Conservation (phyloP, 2,113 vertebrate genomes). For the Grantiella picta region DNA sequence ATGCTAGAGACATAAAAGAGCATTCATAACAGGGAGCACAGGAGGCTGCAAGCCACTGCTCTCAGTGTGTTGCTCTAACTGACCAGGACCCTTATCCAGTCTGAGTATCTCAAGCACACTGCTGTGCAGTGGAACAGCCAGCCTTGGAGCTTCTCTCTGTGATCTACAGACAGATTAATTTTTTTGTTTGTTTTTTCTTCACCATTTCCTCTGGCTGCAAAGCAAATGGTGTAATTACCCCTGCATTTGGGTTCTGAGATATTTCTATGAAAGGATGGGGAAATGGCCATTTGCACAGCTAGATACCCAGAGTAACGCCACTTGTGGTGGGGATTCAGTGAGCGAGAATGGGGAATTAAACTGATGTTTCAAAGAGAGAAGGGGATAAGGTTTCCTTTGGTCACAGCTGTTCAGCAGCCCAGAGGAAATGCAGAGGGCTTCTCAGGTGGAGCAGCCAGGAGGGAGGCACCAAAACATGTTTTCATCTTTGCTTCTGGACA, state of each 20-base stretch:
- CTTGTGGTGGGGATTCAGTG: neutral
- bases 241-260: neutral
- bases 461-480: neutral
- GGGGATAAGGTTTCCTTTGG: neutral
- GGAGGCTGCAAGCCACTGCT: neutral
- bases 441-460: neutral
- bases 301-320: neutral
- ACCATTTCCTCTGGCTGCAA: neutral
- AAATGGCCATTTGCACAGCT: neutral
- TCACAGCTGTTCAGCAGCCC: neutral
- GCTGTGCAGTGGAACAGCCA: neutral
- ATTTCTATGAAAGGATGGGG: neutral
- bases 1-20: neutral
- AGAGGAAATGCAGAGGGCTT: neutral
- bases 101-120: neutral
- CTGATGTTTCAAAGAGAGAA: neutral
- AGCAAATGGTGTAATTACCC: neutral
- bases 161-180: neutral
- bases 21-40: neutral
- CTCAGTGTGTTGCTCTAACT: rapidly evolving
- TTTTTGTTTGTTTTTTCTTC: neutral
- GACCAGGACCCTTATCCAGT: neutral
- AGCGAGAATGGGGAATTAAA: neutral
- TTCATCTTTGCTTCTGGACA: neutral
- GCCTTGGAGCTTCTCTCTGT: neutral